These are phyloP conservation scores for Sciurus vulgaris DNA, from an alignment of 2,797 vertebrate species.

Conservation along the genomic window DNA sequence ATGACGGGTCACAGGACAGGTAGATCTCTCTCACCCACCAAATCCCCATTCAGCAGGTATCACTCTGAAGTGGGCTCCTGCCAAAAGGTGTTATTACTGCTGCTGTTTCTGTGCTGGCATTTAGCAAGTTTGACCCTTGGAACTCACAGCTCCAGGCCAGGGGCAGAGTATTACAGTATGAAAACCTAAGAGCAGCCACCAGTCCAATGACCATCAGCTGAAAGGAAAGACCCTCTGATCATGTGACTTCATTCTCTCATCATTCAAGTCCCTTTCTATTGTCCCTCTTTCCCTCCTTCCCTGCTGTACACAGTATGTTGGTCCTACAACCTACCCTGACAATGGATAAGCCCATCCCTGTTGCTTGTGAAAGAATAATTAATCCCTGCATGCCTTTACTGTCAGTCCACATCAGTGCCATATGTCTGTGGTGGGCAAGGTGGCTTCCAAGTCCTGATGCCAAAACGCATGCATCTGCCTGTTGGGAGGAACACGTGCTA, in stretches of 20 bases:
- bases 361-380: neutral
- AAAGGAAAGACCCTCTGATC: neutral
- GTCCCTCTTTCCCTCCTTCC: neutral
- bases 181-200: neutral
- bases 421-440: rapidly evolving
- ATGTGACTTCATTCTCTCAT: neutral
- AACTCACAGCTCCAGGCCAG: neutral
- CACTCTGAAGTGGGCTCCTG: neutral
- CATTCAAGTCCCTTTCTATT: neutral
- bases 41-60: rapidly evolving
- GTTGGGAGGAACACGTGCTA: too few relatives aligned
- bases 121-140: too few relatives aligned
- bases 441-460: too few relatives aligned
- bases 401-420: neutral
- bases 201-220: neutral
- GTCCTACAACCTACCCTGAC: neutral
- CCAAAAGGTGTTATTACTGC: too few relatives aligned
- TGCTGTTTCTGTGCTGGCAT: neutral
- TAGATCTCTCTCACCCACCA: rapidly evolving
- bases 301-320: neutral
- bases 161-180: neutral
- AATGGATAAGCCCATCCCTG: neutral
- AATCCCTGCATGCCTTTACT: rapidly evolving
- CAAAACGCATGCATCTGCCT: too few relatives aligned
- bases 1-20: neutral